Evolutionary conservation across 2,797 vertebrate genomes (phyloP).

Genomic region (Enteromius afrohamiltoni): DNA sequence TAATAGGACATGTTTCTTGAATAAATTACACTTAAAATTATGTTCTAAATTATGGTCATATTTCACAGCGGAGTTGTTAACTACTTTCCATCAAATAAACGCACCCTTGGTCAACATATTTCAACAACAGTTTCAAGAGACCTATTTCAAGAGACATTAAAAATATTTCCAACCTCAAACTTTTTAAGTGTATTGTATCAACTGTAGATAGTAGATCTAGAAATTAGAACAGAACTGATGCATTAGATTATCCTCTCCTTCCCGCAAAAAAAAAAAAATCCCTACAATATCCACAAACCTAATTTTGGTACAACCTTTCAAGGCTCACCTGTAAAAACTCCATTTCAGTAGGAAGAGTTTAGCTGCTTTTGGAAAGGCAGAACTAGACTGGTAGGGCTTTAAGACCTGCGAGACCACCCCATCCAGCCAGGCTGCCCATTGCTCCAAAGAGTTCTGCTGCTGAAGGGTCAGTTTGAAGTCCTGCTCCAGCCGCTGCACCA

Average conservation of each 20-base stretch:
- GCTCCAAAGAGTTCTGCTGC: constrained; percentile 96
- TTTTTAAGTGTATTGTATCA: not conserved
- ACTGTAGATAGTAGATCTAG: not conserved
- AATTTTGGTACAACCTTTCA: not conserved
- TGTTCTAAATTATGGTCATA: no score
- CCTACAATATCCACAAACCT: not conserved
- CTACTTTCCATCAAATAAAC: no score
- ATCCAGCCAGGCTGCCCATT: constrained; percentile 95
- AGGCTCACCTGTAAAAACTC: constrained; percentile 92
- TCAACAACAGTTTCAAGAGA: no score
- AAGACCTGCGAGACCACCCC: constrained; percentile 91
- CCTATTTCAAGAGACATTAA: no score
- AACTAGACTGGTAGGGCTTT: constrained; percentile 90
- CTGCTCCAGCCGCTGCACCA: constrained; percentile 93
- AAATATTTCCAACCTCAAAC: not conserved
- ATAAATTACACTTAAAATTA: no score
- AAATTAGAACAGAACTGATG: not conserved
- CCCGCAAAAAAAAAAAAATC: not conserved
- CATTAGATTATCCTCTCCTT: not conserved
- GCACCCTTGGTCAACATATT: no score
- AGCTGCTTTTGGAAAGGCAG: constrained; percentile 89
- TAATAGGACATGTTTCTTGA: no score
- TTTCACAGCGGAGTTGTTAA: no score
- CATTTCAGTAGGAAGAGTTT: constrained; percentile 96
- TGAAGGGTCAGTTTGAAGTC: constrained; percentile 96